Evolutionary conservation across 2,888 invertebrate species (phyloP).

Genomic region (Argynnis bischoffii): DNA sequence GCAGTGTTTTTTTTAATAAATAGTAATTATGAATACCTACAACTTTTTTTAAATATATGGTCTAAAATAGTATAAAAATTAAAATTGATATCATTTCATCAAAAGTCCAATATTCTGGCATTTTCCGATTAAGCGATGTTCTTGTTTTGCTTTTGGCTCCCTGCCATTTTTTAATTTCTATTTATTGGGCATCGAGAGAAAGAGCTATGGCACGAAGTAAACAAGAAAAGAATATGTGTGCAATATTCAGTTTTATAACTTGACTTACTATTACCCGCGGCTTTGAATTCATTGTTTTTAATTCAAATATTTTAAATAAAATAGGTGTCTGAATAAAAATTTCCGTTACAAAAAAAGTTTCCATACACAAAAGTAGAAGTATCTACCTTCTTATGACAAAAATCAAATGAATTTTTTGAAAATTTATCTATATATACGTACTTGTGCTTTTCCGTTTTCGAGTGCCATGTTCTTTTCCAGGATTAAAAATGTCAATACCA

Average conservation of each 20-base stretch:
- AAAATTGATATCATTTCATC: too few species aligned
- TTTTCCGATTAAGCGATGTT: constrained; percentile 24
- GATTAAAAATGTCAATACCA: too few species aligned
- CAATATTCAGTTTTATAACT: background rate
- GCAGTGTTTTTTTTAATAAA: background rate
- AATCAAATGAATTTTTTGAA: too few species aligned
- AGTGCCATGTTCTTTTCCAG: too few species aligned
- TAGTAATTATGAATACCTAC: background rate
- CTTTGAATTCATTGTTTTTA: too few species aligned
- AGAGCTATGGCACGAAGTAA: background rate
- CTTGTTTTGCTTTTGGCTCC: constrained; percentile 39
- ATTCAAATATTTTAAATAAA: too few species aligned
- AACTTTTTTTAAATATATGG: background rate
- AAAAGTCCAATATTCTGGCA: constrained; percentile 10
- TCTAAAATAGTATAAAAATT: background rate
- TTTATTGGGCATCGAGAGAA: background rate
- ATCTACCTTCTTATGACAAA: too few species aligned
- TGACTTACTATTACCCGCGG: background rate
- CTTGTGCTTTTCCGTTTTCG: too few species aligned
- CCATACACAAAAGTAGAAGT: too few species aligned
- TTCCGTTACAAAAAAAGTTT: too few species aligned
- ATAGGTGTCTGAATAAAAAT: too few species aligned
- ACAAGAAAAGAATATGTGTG: background rate
- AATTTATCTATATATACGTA: too few species aligned
- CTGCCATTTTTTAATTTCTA: constrained; percentile 28